Base-by-base conservation (phyloP, 1,140 invertebrate genomes). In the Listronotus bonariensis region DNA sequence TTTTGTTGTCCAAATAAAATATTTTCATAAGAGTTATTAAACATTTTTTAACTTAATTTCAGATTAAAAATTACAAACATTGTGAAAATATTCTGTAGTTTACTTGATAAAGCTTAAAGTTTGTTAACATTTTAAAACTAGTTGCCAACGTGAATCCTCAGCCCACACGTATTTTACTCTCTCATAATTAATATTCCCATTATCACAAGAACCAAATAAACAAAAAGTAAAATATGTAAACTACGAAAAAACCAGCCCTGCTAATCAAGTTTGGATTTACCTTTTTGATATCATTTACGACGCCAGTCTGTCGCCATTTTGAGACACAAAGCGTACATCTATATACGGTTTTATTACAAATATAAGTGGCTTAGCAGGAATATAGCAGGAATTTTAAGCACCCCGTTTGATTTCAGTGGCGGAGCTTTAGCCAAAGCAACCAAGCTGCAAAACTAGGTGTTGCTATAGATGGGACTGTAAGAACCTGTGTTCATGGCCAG, bases 341-440 rank as follows among this genome's bases (percentile, higher is more conserved):
- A 43, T 61, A 61, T 41, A 52, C 38, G 59, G 59, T 52, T 61
- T 61, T 61, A 61, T 42, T 61, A 61, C 59, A 53, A 61, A 61
- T 61, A 61, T 53, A 61, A 52, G 57, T 17, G 15, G 46, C 46
- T 36, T 40, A 40, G 40, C 48, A 32, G 26, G 49, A 61, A 61
- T 51, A 42, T 31, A 38, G n/a, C 38, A 52, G 49, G 59, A 61
- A 61, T 61, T 14, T 61, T 51, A 53, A 61, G 18, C 14, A 61
- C 36, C 40, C n/a, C 14, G 46, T 20, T 36, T 36, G 3, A 8
- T 10, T 12, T 3, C 57, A 49, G 40, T 36, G 14, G 49, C 10
- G 38, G 18, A 40, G 36, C 54, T 10, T 8, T 8, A 26, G 20
- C n/a, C n/a, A n/a, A n/a, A n/a, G n/a, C n/a, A n/a, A n/a, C n/a